phyloP scores from a whole-genome alignment of 2,888 invertebrate species.

The Onthophagus sagittarius region DNA sequence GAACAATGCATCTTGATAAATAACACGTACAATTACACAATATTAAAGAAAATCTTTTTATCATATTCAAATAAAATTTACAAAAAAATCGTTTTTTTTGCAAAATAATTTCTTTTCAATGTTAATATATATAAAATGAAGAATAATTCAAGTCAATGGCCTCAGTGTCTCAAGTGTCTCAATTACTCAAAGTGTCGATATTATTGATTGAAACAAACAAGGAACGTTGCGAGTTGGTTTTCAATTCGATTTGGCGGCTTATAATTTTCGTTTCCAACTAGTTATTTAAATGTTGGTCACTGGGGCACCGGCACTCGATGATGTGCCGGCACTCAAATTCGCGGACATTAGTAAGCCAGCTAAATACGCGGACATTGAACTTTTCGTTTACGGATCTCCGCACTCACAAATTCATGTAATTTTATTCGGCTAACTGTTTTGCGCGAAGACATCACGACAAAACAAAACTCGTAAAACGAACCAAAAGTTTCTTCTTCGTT shows the following conservation, averaged over 20 bases:
- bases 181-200: too few species aligned
- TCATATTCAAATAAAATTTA: too few species aligned
- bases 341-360: conserved; percentile 18
- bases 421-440: conserved; percentile 31
- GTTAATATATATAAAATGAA: too few species aligned
- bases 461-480: too few species aligned
- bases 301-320: conserved; percentile 28
- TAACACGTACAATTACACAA: neutral
- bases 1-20: neutral
- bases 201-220: too few species aligned
- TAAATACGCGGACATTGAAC: conserved; percentile 8
- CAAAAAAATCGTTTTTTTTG: too few species aligned
- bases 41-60: neutral
- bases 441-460: neutral
- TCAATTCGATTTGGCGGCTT: neutral
- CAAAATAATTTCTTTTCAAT: too few species aligned
- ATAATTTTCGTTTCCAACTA: conserved; percentile 21
- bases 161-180: too few species aligned
- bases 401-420: conserved; percentile 45
- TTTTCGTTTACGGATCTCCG: conserved; percentile 43
- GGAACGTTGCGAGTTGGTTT: too few species aligned
- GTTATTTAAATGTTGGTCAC: conserved; percentile 36
- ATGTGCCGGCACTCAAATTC: conserved; percentile 23
- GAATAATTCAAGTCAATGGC: too few species aligned
- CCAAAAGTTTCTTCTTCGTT: too few species aligned